These are phyloP conservation scores for Anthopleura sola DNA, from an alignment of 64 coral and sea anemone species.

Conservation along the genomic window DNA sequence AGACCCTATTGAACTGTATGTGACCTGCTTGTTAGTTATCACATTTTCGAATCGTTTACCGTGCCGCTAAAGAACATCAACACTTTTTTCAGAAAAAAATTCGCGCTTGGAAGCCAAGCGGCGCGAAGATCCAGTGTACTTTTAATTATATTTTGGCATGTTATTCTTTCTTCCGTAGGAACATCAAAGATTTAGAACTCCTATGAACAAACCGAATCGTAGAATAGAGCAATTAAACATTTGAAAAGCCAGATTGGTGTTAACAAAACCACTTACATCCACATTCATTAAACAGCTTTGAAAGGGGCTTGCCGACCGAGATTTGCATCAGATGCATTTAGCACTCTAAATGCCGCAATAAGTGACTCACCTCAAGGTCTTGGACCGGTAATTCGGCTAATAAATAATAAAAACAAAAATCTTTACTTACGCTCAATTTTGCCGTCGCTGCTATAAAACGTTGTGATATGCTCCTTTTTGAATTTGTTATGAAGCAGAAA, in stretches of 20 bases:
- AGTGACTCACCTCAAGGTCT: conserved; percentile 9
- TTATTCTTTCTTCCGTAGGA: neutral
- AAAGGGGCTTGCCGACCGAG: conserved; percentile 68
- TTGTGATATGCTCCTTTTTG: conserved; percentile 63
- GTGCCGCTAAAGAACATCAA: conserved; percentile 12
- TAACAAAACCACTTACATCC: conserved; percentile 7
- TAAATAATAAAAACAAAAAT: neutral
- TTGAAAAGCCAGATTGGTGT: conserved; percentile 17
- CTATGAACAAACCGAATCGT: conserved; percentile 16
- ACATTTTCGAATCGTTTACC: conserved; percentile 11
- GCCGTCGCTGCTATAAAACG: conserved; percentile 78
- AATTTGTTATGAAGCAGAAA: conserved; percentile 69
- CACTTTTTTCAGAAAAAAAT: conserved; percentile 10
- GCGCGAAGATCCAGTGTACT: neutral
- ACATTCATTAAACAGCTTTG: conserved; percentile 69
- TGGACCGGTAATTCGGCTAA: neutral
- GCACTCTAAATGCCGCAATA: conserved; percentile 22
- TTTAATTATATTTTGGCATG: conserved; percentile 16
- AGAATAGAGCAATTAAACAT: conserved; percentile 67
- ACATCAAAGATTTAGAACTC: conserved; percentile 15
- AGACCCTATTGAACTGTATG: conserved; percentile 5
- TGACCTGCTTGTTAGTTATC: conserved; percentile 13
- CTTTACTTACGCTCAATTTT: conserved; percentile 82
- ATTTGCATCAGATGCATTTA: conserved; percentile 66
- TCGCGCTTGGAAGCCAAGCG: neutral